Evolutionary conservation across 2,888 invertebrate species (phyloP), one percentile per base, ranked within the genome.

Genomic region (Rotaria socialis): DNA sequence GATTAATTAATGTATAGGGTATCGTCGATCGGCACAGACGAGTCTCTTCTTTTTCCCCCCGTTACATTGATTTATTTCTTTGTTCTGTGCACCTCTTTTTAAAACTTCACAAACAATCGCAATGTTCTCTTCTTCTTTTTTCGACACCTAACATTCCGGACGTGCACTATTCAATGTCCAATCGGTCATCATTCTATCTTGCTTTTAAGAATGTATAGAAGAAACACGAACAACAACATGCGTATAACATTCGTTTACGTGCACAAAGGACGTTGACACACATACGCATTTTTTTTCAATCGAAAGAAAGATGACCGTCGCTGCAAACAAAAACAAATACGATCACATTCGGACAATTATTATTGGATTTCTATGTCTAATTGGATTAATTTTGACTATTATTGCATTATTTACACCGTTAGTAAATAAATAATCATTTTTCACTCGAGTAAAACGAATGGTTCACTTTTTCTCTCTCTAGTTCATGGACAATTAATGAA

Each of bases 141-240:
- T 14, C 7, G 10, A 35, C 67, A 67, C 67, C 10, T 35, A 11
- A 27, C 67, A 67, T 67, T 67, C 67, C 35, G 14, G 67, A 67
- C 67, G 67, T 27, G 67, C 35, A 27, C 35, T 67, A n/a, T 67
- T 67, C 11, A 35, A 67, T 5, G 35, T 67, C 14, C 27, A 67
- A 67, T 67, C 67, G 67, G 67, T 67, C 67, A 67, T 67, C 67
- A 14, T 67, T 67, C 16, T 67, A 67, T 67, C 67, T 67, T 27
- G 35, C 35, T 35, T 1, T 14, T 11, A 35, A 67, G 4, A 67
- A 35, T 27, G 35, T 4, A 27, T 35, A 35, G 35, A 58, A n/a
- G n/a, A 35, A 67, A 67, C 14, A 27, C 16, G 67, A 14, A 35
- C 67, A 35, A 67, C 14, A 14, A 67, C 14, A 14, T 16, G 2